Evolutionary conservation across 2,888 invertebrate genomes (phyloP), one percentile per base, ranked within the genome.

Genomic region (Synanthedon tipuliformis): DNA sequence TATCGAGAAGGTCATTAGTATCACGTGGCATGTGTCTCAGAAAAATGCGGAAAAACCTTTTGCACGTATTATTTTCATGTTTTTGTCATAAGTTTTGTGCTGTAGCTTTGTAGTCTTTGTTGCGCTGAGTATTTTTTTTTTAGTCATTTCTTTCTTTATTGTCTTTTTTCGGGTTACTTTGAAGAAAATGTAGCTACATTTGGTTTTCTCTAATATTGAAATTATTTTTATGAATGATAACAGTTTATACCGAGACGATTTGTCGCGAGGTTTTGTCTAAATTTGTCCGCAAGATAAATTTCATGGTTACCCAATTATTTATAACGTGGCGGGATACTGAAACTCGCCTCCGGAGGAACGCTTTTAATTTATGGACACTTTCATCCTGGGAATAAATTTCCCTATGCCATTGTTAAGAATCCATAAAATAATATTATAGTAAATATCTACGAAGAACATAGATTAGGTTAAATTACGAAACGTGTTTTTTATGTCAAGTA

Each of bases 241-340:
- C 2, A 34, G 34, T 34, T 34, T 8, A 34, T 34, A 34, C 34
- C 10, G 45, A 49, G 63, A 67, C 68, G 64, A 74, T 79, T 75
- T 77, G 74, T 54, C 52, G 41, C 34, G 23, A 52, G 52, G 40
- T 51, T 52, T 48, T 41, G 53, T 79, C 75, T 79, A 76, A 79
- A 79, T 78, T 76, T 78, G 75, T 75, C 75, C 65, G 61, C 65
- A 68, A 75, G 73, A 81, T 81, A 82, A 81, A 81, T 80, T 74
- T 73, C 68, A 69, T 65, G 72, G 67, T 61, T 63, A 65, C 63
- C 79, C 79, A 81, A 80, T 82, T 82, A 83, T 81, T 81, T 79
- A 81, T 73, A 69, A 66, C 64, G 68, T 71, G 76, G 77, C 78
- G 72, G 75, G 72, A 69, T 75, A 73, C 75, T 73, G 77, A 76